Evolutionary conservation across 2,888 invertebrate species (phyloP), one percentile per base, ranked within the genome.

Genomic region (Litoditis marina): DNA sequence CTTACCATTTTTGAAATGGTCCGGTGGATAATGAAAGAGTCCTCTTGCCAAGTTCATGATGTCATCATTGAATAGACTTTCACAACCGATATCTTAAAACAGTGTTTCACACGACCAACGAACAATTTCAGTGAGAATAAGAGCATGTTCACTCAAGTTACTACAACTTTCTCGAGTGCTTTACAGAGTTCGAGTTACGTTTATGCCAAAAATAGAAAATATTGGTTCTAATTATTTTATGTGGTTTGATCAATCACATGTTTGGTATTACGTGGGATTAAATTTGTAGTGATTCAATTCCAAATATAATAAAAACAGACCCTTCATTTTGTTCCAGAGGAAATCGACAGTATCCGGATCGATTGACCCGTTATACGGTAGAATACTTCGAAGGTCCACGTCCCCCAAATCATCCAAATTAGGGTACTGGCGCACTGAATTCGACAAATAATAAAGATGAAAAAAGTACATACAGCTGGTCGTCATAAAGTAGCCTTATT

Each of bases 51-150:
- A 64, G 56, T 75, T 66, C 73, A 71, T 71, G 0, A 71, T 60
- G 36, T 75, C 75, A 51, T 75, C 75, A 30, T 71, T 73, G 61
- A 66, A 69, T 60, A 73, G 58, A 16, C 71, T 71, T 16, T 60
- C 60, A 31, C 69, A 70, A 6, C 69, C 69, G 30, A 31, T 32
- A 22, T 31, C 49, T 49, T 13, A 57, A 58, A 16, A 16, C 34
- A 36, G 3, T 31, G 13, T 8, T 52, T n/a, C 11, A 1, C 13
- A 50, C 27, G 22, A n/a, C n/a, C n/a, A n/a, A n/a, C n/a, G n/a
- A n/a, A n/a, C n/a, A n/a, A n/a, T n/a, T n/a, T n/a, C n/a, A n/a
- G n/a, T n/a, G n/a, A n/a, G n/a, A n/a, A n/a, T n/a, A n/a, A n/a
- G n/a, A n/a, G n/a, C n/a, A n/a, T n/a, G n/a, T n/a, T n/a, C n/a